These are phyloP conservation scores for Cydia splendana DNA, from an alignment of 1,140 invertebrate species.

Conservation along the genomic window DNA sequence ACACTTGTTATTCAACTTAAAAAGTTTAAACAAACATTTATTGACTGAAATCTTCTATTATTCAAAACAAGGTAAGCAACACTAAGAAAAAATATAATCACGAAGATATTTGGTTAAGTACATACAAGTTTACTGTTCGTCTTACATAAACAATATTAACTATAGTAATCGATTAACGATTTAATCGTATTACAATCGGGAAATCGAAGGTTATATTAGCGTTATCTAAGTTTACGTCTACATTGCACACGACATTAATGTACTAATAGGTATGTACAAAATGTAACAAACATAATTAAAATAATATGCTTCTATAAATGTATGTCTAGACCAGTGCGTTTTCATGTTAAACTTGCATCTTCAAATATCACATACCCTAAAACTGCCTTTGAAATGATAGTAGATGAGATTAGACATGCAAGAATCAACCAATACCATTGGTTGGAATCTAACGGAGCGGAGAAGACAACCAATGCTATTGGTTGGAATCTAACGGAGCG, in stretches of 20 bases:
- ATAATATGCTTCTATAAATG: neutral
- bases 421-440: no score
- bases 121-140: slow-evolving; percentile 3
- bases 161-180: slow-evolving; percentile 2
- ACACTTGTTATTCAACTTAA: no score
- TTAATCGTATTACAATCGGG: neutral
- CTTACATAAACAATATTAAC: neutral
- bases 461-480: no score
- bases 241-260: slow-evolving; percentile 19
- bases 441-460: no score
- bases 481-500: no score
- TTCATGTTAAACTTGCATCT: neutral
- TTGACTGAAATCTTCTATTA: neutral
- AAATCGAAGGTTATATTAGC: neutral
- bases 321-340: neutral
- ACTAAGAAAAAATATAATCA: neutral
- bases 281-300: neutral
- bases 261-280: slow-evolving; percentile 13
- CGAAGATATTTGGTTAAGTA: slow-evolving; percentile 23
- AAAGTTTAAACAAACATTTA: neutral
- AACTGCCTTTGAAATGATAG: no score
- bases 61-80: slow-evolving; percentile 23
- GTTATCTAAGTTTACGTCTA: neutral
- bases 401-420: no score
- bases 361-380: neutral